These are phyloP conservation scores for Heliothis subflexa DNA, from an alignment of 1,140 invertebrate species.

Conservation along the genomic window DNA sequence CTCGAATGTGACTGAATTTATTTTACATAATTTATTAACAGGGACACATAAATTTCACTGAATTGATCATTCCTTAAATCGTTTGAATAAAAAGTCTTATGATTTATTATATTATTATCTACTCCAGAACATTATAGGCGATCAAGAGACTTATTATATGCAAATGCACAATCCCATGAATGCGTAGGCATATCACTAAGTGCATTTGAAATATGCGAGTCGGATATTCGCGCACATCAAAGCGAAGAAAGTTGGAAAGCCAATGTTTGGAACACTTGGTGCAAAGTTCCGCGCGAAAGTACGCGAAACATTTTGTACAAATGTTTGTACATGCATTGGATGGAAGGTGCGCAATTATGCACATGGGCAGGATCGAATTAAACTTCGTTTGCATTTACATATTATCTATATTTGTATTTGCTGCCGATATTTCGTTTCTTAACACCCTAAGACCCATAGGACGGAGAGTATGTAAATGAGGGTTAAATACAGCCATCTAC, in stretches of 20 bases:
- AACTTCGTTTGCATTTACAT: background rate
- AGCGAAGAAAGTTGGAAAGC: slow-evolving; percentile 41
- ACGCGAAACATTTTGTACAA: slow-evolving; percentile 33
- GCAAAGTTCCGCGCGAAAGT: slow-evolving; percentile 29
- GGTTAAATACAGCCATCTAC: background rate
- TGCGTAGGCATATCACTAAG: slow-evolving; percentile 34
- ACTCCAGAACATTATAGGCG: slow-evolving; percentile 20
- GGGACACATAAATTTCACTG: background rate
- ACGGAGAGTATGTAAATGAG: background rate
- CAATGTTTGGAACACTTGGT: slow-evolving; percentile 36
- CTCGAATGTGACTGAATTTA: too few species aligned
- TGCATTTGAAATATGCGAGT: slow-evolving; percentile 37
- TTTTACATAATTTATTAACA: too few species aligned
- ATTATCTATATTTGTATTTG: background rate
- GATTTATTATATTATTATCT: slow-evolving; percentile 26
- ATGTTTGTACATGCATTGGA: slow-evolving; percentile 17
- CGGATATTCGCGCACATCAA: slow-evolving; percentile 40
- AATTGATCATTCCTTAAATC: slow-evolving; percentile 5
- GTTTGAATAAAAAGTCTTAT: slow-evolving; percentile 27
- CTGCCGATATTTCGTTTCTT: too few species aligned
- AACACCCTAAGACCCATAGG: background rate
- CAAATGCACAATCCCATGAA: slow-evolving; percentile 36
- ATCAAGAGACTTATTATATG: slow-evolving; percentile 30
- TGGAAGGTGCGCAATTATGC: slow-evolving; percentile 2
- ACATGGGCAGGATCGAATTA: background rate